Conservation (phyloP, 1,140 invertebrate species). For the Heliconius eleuchia region DNA sequence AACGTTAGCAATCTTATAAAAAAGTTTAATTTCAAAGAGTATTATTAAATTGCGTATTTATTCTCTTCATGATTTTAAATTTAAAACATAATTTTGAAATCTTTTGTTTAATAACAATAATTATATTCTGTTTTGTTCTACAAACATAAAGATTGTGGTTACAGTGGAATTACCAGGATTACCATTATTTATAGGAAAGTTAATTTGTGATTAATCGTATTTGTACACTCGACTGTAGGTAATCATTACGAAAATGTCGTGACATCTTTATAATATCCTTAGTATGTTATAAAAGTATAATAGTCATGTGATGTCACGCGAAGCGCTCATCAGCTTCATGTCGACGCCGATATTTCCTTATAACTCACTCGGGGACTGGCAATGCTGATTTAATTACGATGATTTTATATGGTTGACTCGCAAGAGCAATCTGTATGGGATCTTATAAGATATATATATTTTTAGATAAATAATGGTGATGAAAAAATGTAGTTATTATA, state of each 20-base stretch:
- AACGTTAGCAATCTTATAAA: too few relatives aligned
- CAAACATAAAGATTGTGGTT: not conserved
- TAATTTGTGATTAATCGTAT: conserved; percentile 20
- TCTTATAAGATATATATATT: too few relatives aligned
- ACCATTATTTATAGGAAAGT: not conserved
- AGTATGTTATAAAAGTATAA: conserved; percentile 39
- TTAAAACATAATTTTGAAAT: too few relatives aligned
- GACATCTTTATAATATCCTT: conserved; percentile 43
- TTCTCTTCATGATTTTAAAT: too few relatives aligned
- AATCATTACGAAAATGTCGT: conserved; percentile 39
- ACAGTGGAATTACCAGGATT: not conserved
- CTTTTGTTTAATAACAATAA: too few relatives aligned
- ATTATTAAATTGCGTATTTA: too few relatives aligned
- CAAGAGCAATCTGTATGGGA: not conserved
- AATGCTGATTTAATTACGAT: conserved; percentile 29
- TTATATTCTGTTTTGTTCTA: too few relatives aligned
- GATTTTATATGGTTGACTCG: conserved; percentile 2
- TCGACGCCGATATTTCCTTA: conserved; percentile 49
- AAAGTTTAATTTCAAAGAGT: too few relatives aligned
- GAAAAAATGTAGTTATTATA: not conserved
- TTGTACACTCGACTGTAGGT: conserved; percentile 17
- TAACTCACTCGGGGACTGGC: conserved; percentile 55
- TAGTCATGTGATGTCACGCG: conserved; percentile 58
- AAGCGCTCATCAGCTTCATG: conserved; percentile 64
- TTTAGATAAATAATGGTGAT: too few relatives aligned